Base-by-base conservation (phyloP, 1,140 invertebrate species). In the Drepana arcuata region DNA sequence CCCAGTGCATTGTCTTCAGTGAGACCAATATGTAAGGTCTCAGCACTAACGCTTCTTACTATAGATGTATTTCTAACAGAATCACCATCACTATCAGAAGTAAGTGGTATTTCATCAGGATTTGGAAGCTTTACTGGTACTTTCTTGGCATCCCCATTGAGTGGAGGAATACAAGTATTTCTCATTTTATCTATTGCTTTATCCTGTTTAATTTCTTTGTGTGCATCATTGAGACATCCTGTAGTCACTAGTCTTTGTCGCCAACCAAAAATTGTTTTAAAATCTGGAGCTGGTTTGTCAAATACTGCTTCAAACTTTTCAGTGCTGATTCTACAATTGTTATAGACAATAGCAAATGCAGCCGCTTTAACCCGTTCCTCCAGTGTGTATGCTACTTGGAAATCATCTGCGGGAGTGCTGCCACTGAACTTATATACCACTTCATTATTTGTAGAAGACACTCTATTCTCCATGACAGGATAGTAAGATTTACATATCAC, bases 211-310 rank as follows among this genome's bases (percentile, higher is more conserved):
- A n/a, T n/a, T n/a, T n/a, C n/a, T n/a, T n/a, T n/a, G n/a, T 85
- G 83, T 37, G 59, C 48, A 48, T 85, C 81, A 31, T 73, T 62
- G 36, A 85, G 56, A 48, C 83, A 85, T 3, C 83, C 83, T 33
- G 69, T 81, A n/a, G 41, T 38, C 5, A 84, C 28, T 12, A 85
- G 57, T n/a, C 61, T 54, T 41, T 84, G 74, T 14, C 80, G 52
- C 80, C 77, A 84, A 18, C 59, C 59, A 68, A 81, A 85, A 26
- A 85, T 79, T 39, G 77, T 83, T 57, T 83, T 73, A 37, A 77
- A 82, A 53, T 84, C 79, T 29, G 83, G 83, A 15, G 81, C 79
- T 30, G 77, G 81, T 58, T 85, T 85, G 25, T 81, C 70, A 66
- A 55, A 84, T 7, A 63, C 16, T n/a, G 40, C 34, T 58, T 83